Percentiles rank a stretch among this genome's conserved stretches.
phyloP scores from a whole-genome alignment of 92 coral and sea anemone species.

The Isaurus tuberculatus region DNA sequence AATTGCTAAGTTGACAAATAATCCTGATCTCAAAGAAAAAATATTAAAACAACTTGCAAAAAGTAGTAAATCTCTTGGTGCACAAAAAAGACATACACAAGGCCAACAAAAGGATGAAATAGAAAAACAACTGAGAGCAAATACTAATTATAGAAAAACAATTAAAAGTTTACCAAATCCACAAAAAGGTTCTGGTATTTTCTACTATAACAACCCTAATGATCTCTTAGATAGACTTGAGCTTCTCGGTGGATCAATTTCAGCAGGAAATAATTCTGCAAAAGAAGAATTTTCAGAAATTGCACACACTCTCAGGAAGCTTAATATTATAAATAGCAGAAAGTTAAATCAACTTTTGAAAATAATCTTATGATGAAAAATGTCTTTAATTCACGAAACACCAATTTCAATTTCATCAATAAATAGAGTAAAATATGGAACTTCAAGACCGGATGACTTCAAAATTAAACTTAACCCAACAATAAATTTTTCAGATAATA shows the following conservation, averaged over 20 bases:
- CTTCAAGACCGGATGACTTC: conserved; percentile 8
- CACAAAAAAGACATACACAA: not conserved
- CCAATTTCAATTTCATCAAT: conserved; percentile 6
- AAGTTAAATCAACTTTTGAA: no score
- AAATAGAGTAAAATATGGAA: conserved; percentile 1
- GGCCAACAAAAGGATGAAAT: not conserved
- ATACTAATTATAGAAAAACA: conserved; percentile 3
- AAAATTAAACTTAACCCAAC: not conserved
- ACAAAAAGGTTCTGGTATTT: not conserved
- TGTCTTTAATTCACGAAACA: no score
- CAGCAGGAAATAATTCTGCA: conserved; percentile 17
- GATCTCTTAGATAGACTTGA: conserved; percentile 22
- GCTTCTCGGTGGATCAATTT: conserved; percentile 4
- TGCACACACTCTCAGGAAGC: not conserved
- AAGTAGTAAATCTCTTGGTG: conserved; percentile 4
- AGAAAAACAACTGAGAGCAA: not conserved
- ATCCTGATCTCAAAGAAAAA: no score
- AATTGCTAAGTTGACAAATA: no score
- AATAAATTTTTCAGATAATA: not conserved
- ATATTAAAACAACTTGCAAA: no score
- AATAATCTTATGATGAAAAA: not conserved
- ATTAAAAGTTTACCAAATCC: conserved; percentile 20
- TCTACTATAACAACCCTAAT: conserved; percentile 21
- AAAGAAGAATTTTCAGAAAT: conserved; percentile 28
- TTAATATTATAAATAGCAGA: no score